phyloP scores from a whole-genome alignment of 2,113 vertebrate species.

The Oncorhynchus tshawytscha region DNA sequence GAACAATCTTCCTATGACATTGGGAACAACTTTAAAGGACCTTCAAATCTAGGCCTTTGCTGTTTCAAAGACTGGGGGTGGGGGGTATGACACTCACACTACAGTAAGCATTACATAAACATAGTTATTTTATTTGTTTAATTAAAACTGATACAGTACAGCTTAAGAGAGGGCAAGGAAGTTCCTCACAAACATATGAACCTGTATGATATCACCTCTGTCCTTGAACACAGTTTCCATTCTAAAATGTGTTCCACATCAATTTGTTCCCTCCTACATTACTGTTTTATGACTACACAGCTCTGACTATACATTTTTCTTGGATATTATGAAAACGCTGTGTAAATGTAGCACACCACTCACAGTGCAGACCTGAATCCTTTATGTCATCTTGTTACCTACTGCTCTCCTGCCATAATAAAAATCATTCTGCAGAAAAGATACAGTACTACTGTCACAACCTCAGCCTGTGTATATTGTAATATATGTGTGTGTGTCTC shows the following conservation, averaged over 20 bases:
- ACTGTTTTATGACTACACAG: not conserved
- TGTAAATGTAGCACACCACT: not conserved
- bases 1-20: not conserved
- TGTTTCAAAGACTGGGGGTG: not conserved
- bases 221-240: too few relatives aligned
- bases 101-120: not conserved
- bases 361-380: not conserved
- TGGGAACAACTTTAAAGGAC: not conserved
- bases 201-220: not conserved
- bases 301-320: not conserved
- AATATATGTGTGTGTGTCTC: not conserved
- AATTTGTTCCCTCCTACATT: too few relatives aligned
- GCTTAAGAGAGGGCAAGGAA: not conserved
- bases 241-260: too few relatives aligned
- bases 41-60: not conserved
- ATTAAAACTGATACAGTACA: too few relatives aligned
- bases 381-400: not conserved
- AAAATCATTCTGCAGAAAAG: not conserved
- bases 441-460: not conserved
- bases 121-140: too few relatives aligned
- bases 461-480: not conserved
- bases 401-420: not conserved
- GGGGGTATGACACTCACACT: not conserved
- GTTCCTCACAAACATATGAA: not conserved
- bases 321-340: too few relatives aligned